These are phyloP conservation scores for Flexamia atlantica DNA, from an alignment of 2,888 invertebrate genomes.

Conservation along the genomic window DNA sequence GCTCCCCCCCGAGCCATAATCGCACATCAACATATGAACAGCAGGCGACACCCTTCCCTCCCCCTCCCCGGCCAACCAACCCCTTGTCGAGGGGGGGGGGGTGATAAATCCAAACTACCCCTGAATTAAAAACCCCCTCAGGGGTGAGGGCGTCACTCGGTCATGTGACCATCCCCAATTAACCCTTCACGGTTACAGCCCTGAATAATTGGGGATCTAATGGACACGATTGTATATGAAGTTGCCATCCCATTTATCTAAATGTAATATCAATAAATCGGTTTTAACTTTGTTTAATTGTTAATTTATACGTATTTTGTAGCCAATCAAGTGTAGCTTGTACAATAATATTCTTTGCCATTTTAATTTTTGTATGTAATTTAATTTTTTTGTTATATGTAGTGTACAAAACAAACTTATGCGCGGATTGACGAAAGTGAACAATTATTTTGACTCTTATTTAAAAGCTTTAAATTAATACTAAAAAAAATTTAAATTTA, in stretches of 20 bases:
- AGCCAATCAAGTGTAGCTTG: too few relatives aligned
- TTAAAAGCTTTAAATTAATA: too few relatives aligned
- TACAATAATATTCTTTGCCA: too few relatives aligned
- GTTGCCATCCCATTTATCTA: not conserved
- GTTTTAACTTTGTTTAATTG: too few relatives aligned
- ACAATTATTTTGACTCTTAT: too few relatives aligned
- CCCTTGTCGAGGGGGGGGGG: not conserved
- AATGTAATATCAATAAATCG: too few relatives aligned
- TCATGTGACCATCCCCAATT: constrained; percentile 34
- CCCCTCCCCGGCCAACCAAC: not conserved
- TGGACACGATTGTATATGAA: not conserved
- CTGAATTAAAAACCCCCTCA: constrained; percentile 19
- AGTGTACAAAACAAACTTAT: too few relatives aligned
- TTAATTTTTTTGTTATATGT: too few relatives aligned
- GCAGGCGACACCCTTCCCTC: not conserved
- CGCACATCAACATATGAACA: constrained; percentile 20
- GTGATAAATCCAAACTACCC: constrained; percentile 9
- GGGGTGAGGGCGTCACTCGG: not conserved
- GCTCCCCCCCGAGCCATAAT: not conserved
- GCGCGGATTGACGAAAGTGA: too few relatives aligned
- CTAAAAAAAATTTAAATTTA: too few relatives aligned
- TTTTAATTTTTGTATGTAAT: too few relatives aligned
- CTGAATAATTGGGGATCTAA: not conserved
- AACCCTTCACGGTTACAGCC: not conserved
- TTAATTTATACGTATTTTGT: too few relatives aligned